Conservation (phyloP, 2,888 invertebrate species). For the Ophioninae sp. region DNA sequence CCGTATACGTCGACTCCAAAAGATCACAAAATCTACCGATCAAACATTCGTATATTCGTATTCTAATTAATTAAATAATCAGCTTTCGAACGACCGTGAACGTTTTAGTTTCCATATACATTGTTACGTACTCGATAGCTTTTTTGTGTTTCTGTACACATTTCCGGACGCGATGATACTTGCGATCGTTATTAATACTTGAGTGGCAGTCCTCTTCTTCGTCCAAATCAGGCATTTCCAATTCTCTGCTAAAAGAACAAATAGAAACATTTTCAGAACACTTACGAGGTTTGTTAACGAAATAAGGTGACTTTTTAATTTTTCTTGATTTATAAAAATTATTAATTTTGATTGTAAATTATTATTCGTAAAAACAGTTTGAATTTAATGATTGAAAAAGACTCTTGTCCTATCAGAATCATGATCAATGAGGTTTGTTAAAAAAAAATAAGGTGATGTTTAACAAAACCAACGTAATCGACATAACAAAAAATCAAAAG, state of each 20-base stretch:
- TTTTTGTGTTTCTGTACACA: conserved; percentile 48
- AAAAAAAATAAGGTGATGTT: too few species aligned
- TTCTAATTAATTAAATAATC: not conserved
- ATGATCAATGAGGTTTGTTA: too few species aligned
- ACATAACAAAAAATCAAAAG: too few species aligned
- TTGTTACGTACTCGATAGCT: conserved; percentile 46
- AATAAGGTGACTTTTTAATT: not conserved
- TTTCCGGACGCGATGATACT: conserved; percentile 33
- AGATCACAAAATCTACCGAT: conserved; percentile 43
- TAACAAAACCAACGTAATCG: too few species aligned
- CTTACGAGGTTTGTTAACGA: too few species aligned
- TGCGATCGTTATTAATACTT: conserved; percentile 22
- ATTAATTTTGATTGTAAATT: not conserved
- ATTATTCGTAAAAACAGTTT: not conserved
- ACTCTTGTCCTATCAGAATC: too few species aligned
- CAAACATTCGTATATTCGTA: not conserved
- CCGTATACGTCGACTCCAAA: conserved; percentile 48
- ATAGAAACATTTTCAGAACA: not conserved
- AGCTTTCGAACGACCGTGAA: not conserved
- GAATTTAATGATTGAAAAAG: too few species aligned
- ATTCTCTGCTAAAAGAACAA: conserved; percentile 28
- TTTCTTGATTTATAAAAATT: not conserved
- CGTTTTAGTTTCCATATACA: not conserved
- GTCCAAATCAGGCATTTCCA: conserved; percentile 11
- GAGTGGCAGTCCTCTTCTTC: conserved; percentile 6